Percentiles rank a stretch among this genome's conserved stretches.
These are phyloP conservation scores for Ptilorrhoa leucosticta DNA, from an alignment of 2,113 vertebrate species.

Conservation along the genomic window DNA sequence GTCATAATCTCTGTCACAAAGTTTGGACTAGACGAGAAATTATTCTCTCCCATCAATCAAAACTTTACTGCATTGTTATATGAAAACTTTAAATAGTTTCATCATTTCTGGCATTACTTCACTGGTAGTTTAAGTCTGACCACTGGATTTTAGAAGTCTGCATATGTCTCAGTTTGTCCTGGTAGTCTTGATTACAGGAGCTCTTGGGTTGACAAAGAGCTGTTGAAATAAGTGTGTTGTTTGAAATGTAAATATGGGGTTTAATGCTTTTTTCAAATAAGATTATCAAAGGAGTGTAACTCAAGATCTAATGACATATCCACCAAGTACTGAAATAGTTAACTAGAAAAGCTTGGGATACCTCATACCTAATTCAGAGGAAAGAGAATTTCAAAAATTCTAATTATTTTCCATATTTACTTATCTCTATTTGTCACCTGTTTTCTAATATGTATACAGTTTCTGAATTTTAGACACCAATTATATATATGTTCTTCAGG, in stretches of 20 bases:
- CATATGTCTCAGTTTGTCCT: conserved; percentile 28
- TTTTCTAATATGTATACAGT: neutral
- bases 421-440: neutral
- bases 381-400: neutral
- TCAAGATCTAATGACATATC: neutral
- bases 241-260: neutral
- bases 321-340: neutral
- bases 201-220: conserved; percentile 13
- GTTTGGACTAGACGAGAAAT: neutral
- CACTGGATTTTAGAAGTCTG: conserved; percentile 5
- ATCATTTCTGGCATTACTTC: neutral
- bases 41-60: neutral
- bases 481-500: neutral
- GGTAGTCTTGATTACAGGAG: neutral
- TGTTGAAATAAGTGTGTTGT: neutral
- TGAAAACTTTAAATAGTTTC: conserved; percentile 4
- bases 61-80: conserved; percentile 9
- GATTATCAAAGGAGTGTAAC: neutral
- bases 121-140: conserved; percentile 28
- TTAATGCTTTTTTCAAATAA: neutral
- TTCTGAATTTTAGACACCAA: neutral
- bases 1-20: neutral
- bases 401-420: neutral
- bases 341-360: neutral
- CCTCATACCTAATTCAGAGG: neutral